Evolutionary conservation across 2,797 vertebrate species (phyloP).

Genomic region (Neopelma chrysocephalum): DNA sequence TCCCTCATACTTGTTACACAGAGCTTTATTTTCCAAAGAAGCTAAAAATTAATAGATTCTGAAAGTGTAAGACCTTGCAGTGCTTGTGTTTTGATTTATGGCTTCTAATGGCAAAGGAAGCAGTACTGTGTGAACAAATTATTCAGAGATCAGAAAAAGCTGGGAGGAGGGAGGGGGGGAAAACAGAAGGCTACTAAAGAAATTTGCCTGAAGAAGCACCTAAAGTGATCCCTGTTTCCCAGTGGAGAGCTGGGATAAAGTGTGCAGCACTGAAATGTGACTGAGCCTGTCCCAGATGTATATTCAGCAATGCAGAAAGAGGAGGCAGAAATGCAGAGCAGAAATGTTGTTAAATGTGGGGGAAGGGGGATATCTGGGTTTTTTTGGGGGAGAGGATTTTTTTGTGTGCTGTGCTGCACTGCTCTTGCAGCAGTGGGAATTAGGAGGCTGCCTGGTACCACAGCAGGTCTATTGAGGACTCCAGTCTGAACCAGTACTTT

Average conservation of each 20-base stretch:
- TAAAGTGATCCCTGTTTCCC: neutral
- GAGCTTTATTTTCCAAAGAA: neutral
- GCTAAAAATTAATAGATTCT: neutral
- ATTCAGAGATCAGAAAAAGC: neutral
- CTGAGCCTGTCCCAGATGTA: neutral
- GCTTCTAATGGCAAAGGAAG: neutral
- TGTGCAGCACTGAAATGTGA: neutral
- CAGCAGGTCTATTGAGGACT: constrained; percentile 6
- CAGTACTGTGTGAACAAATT: neutral
- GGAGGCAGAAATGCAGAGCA: neutral
- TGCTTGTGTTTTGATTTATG: constrained; percentile 14
- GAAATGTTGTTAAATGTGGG: neutral
- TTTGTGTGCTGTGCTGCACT: neutral
- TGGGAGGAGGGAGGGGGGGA: neutral
- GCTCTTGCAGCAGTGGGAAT: neutral
- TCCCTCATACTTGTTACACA: neutral
- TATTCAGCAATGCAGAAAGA: neutral
- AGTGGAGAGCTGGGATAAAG: neutral
- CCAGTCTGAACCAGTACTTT: constrained; percentile 18
- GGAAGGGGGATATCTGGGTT: neutral
- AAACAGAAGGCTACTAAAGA: neutral
- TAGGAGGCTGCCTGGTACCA: constrained; percentile 13
- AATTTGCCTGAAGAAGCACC: neutral
- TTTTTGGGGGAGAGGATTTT: neutral
- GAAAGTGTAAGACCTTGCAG: neutral